These are phyloP conservation scores for Thripadectes ignobilis DNA, from an alignment of 2,797 vertebrate genomes.

Conservation along the genomic window DNA sequence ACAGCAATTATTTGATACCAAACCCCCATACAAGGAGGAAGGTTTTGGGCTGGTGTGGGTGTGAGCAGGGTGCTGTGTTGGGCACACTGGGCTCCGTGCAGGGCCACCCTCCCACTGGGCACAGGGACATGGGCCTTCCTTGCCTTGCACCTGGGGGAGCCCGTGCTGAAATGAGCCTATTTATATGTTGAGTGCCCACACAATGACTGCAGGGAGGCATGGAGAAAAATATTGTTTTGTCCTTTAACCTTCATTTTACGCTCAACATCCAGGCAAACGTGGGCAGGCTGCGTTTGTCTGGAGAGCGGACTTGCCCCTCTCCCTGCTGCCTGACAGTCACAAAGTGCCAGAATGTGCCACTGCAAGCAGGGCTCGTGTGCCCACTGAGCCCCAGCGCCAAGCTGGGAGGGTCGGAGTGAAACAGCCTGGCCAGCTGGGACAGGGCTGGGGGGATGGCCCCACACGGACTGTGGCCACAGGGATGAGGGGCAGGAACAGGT, in stretches of 20 bases:
- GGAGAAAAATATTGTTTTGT: not conserved
- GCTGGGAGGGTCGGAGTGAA: slow-evolving; percentile 8
- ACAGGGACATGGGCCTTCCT: not conserved
- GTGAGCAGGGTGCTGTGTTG: not conserved
- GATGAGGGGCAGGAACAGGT: accelerated
- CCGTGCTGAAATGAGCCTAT: not conserved
- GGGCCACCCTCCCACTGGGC: not conserved
- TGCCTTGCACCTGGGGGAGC: not conserved
- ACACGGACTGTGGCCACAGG: accelerated
- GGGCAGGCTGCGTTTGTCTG: accelerated
- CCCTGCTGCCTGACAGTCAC: not conserved
- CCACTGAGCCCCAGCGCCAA: not conserved
- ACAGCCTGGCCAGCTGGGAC: not conserved
- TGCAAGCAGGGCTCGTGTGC: not conserved
- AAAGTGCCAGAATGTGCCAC: not conserved
- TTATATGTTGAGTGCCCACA: not conserved
- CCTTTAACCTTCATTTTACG: not conserved
- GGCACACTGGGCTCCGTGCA: not conserved
- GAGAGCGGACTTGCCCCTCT: accelerated
- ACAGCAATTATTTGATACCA: not conserved
- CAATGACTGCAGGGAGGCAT: not conserved
- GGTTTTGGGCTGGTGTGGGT: not conserved
- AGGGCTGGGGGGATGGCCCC: not conserved
- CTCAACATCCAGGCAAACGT: not conserved
- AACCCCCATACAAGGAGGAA: not conserved